Base-by-base conservation (phyloP, 2,888 invertebrate species). In the Phengaris arion region DNA sequence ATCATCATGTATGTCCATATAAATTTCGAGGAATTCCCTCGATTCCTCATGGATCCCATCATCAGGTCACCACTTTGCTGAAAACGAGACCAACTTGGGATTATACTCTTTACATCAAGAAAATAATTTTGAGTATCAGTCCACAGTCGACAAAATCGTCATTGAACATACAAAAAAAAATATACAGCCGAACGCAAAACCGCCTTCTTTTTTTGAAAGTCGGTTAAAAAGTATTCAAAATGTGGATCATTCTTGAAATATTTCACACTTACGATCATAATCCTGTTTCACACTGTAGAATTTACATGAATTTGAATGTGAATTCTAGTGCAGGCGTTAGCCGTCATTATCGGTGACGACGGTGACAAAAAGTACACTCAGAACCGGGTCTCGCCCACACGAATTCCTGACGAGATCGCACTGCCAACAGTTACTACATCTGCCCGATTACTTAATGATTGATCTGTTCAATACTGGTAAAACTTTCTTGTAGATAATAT, bases 381-480 rank as follows among this genome's bases (percentile, higher is more conserved):
- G 79, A 85, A 87, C 87, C 87, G 84, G 85, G 85, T 85, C 83
- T 54, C 76, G 80, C 92, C 92, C 89, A 91, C 92, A 88, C 89
- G 83, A 91, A 92, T 92, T 89, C 91, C 87, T 81, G 81, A 74
- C 80, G 80, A 79, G 76, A 69, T 76, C 76, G 74, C 77, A 78
- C 76, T 81, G 82, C 82, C 81, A 82, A 82, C 75, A 54, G 77
- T 78, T 77, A 55, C 77, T 76, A 77, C 81, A 80, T 79, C 80
- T 80, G 80, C 79, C 78, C 81, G 77, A 79, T 79, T 82, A 78
- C 76, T 77, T 79, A 45, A 77, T 77, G 74, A 77, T 74, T 22
- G 68, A 68, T 52, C 64, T 74, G 22, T 48, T 74, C 13, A 12
- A 6, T 45, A 12, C 64, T 64, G 64, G 35, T 45, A 35, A 35